These are phyloP conservation scores for Silurus meridionalis DNA, from an alignment of 2,113 vertebrate species.

Conservation along the genomic window DNA sequence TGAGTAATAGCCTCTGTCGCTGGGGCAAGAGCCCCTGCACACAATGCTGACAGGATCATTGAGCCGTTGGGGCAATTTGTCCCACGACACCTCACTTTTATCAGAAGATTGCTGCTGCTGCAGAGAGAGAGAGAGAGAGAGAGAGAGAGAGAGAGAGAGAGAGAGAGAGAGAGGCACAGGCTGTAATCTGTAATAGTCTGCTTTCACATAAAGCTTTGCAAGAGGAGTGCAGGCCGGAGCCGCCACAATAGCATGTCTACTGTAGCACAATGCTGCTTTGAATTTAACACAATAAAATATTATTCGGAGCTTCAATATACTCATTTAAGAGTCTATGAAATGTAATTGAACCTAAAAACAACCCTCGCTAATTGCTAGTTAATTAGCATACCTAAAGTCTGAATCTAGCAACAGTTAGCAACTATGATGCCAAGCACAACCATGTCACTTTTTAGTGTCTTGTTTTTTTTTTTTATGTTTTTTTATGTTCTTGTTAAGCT, in stretches of 20 bases:
- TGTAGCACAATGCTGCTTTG: conserved; percentile 10
- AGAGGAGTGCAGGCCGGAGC: neutral
- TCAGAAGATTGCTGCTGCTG: conserved; percentile 43
- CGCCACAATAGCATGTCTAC: neutral
- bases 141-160: conserved; percentile 19
- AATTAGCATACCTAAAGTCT: neutral
- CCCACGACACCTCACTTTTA: conserved; percentile 49
- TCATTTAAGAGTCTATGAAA: too few species aligned
- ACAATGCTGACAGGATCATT: conserved; percentile 56
- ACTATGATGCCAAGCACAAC: neutral
- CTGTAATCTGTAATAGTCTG: conserved; percentile 44
- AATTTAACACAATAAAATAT: too few species aligned
- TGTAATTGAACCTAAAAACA: neutral
- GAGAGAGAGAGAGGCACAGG: conserved; percentile 16
- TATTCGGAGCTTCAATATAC: neutral
- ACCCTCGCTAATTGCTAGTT: neutral
- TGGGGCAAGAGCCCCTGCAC: conserved; percentile 39
- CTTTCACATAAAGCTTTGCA: conserved; percentile 17
- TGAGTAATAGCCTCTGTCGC: conserved; percentile 58
- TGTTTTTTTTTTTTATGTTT: neutral
- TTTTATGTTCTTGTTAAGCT: neutral
- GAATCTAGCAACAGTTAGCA: too few species aligned
- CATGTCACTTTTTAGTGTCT: neutral
- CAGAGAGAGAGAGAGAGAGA: conserved; percentile 13
- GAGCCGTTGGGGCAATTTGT: conserved; percentile 55